These are phyloP conservation scores for Heteromurus nitidus DNA, from an alignment of 2,888 invertebrate genomes.

Conservation along the genomic window DNA sequence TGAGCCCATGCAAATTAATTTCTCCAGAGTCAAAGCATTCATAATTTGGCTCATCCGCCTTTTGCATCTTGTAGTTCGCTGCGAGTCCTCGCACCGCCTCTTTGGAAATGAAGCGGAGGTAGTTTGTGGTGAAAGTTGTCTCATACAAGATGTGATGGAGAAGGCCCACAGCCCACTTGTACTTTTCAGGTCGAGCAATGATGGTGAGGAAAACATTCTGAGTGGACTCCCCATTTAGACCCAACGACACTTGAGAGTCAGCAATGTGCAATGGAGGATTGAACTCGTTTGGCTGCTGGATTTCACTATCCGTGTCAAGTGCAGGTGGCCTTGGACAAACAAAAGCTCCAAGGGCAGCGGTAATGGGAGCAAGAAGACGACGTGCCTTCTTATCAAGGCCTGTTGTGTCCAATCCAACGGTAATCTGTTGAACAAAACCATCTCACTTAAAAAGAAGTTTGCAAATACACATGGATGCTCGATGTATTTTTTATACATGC, in stretches of 20 bases:
- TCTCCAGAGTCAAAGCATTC: constrained; percentile 72
- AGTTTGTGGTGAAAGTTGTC: constrained; percentile 83
- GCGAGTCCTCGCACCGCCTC: constrained; percentile 77
- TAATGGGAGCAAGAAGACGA: constrained; percentile 84
- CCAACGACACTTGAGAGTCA: constrained; percentile 72
- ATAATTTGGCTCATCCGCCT: constrained; percentile 70
- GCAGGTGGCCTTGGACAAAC: constrained; percentile 73
- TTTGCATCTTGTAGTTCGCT: constrained; percentile 72
- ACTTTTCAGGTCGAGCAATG: constrained; percentile 86
- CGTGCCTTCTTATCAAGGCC: constrained; percentile 79
- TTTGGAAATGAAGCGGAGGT: constrained; percentile 85
- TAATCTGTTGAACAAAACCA: constrained; percentile 81
- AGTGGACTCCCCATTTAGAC: constrained; percentile 72
- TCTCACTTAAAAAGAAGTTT: not conserved
- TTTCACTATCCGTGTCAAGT: constrained; percentile 71
- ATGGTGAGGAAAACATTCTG: constrained; percentile 73
- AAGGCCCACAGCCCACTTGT: constrained; percentile 85
- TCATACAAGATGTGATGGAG: constrained; percentile 84
- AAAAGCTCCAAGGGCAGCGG: constrained; percentile 80
- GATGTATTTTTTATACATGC: not conserved
- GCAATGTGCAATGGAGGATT: constrained; percentile 70
- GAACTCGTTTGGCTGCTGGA: constrained; percentile 70
- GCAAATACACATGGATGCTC: not conserved
- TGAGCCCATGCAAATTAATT: constrained; percentile 71
- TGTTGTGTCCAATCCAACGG: constrained; percentile 83